Conservation (phyloP, 2,113 vertebrate species). For the Tachysurus fulvidraco region DNA sequence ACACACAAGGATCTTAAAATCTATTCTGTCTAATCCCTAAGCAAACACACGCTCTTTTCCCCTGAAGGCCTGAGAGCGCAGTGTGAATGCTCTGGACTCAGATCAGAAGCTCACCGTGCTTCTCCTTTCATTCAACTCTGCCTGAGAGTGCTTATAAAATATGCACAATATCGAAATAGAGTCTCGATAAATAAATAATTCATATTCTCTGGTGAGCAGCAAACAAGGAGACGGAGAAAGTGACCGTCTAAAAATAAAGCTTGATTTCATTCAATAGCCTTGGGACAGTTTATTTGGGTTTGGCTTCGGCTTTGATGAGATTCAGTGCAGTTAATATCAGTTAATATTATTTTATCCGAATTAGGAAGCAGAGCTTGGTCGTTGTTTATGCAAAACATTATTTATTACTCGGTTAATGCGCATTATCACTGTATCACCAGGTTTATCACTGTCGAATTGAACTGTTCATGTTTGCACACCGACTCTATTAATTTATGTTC, state of each 20-base stretch:
- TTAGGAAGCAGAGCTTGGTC: background rate
- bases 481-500: background rate
- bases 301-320: background rate
- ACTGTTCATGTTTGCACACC: background rate
- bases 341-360: background rate
- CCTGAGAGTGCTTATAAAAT: constrained; percentile 55
- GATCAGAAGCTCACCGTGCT: constrained; percentile 6
- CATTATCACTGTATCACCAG: background rate
- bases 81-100: constrained; percentile 14
- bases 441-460: background rate
- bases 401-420: background rate
- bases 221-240: constrained; percentile 29
- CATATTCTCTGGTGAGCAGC: constrained; percentile 31
- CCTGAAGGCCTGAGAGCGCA: background rate
- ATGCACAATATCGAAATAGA: constrained; percentile 58
- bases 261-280: constrained; percentile 34
- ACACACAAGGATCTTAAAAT: constrained; percentile 27
- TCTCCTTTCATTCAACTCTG: constrained; percentile 37
- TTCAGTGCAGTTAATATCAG: background rate
- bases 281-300: constrained; percentile 24
- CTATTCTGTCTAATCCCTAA: constrained; percentile 47
- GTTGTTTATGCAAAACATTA: background rate
- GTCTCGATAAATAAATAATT: constrained; percentile 58
- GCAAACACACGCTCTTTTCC: constrained; percentile 39
- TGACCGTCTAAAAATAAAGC: constrained; percentile 32